Base-by-base conservation (phyloP, 2,888 invertebrate species). In the Gymnosoma rotundatum region DNA sequence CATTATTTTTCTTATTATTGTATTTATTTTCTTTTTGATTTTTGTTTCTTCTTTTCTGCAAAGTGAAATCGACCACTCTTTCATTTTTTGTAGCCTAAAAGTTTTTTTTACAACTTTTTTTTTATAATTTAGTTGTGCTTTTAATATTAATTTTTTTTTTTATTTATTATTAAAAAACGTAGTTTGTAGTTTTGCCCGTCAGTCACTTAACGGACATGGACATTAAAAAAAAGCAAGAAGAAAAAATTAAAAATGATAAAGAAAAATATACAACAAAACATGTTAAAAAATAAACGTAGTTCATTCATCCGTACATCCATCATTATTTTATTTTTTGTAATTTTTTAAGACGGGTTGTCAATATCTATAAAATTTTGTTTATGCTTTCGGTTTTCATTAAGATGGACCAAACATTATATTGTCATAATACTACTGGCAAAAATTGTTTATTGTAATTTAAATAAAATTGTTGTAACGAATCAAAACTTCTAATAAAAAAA, bases 11-110 rank as follows among this genome's bases (percentile, higher is more conserved):
- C 38, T 74, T 79, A 48, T 54, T 79, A 18, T 48, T 32, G 18
- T 58, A 32, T 60, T 52, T 76, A n/a, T 69, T 67, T 72, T 50
- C 48, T 67, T 60, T 48, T 70, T 66, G 58, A 63, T 42, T 67
- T n/a, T 70, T 45, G 16, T 76, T 75, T 80, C 60, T 70, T 64
- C 25, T 60, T 84, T 58, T 78, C 81, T 81, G 81, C 84, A 81
- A 84, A 81, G 84, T 81, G 84, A 84, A 84, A 84, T 84, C 84
- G 81, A 81, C 78, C 78, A 78, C 78, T 78, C 78, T 73, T 67
- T 52, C 14, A 18, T 70, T 63, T 52, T 66, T 74, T 63, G 9
- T 56, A 50, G 38, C 50, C 38, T 61, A 61, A 63, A 14, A 16
- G 18, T 64, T 56, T 64, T 63, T 54, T 12, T 42, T 2, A 69